Base-by-base conservation (phyloP, 2,797 vertebrate genomes). In the Enteromius mattozi region DNA sequence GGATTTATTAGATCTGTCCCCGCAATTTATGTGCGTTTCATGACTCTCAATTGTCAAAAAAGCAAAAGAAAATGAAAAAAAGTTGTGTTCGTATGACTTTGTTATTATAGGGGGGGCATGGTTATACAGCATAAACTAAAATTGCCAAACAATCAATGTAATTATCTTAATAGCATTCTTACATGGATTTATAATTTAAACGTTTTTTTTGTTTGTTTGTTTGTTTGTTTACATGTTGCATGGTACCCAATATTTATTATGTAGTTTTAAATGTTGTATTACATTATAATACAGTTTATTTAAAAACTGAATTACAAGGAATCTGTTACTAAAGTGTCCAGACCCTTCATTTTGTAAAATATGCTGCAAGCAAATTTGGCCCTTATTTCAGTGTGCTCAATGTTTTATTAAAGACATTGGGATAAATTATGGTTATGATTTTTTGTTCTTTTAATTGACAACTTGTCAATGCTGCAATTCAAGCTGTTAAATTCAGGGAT, bases 221-320 rank as follows among this genome's bases (percentile, higher is more conserved):
- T 37, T 37, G 35, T 8, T 54, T 54, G 70, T 74, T 51, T 13
- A 30, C 17, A 47, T 27, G 16, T 33, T 51, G 17, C 8, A 51
- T 54, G 30, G 47, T 54, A 56, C 49, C 30, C 30, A 75, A 75
- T 75, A 75, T 75, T 35, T 75, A 47, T 69, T 40, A 17, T 72
- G n/a, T 24, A 2, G 13, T 70, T 70, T 24, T 24, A 70, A 40
- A 70, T 70, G n/a, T 27, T 71, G n/a, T 75, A n/a, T 54, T 61
- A 2, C 59, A 78, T 78, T 0, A 65, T 27, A 27, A 27, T 27
- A 27, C 27, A 27, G 65, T 65, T 65, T 30, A 45, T 47, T 21
- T 30, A 66, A 79, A 3, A 66, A 47, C 49, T 79, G 27, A 4
- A 27, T 63, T 77, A 10, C 13, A 59, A 77, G n/a, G 35, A 77